phyloP scores from a whole-genome alignment of 2,113 vertebrate species.

The Oncorhynchus masou region DNA sequence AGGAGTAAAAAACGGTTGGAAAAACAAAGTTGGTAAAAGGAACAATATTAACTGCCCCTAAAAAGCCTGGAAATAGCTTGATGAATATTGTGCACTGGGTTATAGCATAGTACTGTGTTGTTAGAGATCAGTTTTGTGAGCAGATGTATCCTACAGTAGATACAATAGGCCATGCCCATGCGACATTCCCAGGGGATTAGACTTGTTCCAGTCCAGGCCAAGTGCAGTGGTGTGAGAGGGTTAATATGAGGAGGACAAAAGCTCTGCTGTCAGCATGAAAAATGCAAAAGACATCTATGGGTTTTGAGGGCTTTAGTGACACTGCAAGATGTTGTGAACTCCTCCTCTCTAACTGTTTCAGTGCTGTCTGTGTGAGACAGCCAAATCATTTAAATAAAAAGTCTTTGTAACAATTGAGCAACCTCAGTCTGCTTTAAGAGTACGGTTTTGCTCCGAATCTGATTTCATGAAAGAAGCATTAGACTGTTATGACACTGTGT shows the following conservation, averaged over 20 bases:
- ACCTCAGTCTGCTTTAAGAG: too few species aligned
- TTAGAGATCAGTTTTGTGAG: slow-evolving; percentile 54
- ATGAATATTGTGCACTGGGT: neutral
- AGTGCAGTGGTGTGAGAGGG: slow-evolving; percentile 24
- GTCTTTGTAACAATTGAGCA: too few species aligned
- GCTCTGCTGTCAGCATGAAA: slow-evolving; percentile 8
- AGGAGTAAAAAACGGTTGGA: neutral
- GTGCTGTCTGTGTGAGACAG: neutral
- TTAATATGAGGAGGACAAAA: slow-evolving; percentile 39
- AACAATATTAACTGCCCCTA: neutral
- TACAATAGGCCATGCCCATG: slow-evolving; percentile 24
- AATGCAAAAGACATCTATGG: neutral
- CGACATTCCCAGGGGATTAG: slow-evolving; percentile 56
- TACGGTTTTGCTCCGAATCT: too few species aligned
- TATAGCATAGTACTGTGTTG: neutral
- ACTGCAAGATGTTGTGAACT: neutral
- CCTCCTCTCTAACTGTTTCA: neutral
- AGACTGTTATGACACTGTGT: too few species aligned
- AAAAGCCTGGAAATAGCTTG: neutral
- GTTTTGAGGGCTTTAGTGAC: neutral
- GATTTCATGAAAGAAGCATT: too few species aligned
- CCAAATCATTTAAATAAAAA: too few species aligned
- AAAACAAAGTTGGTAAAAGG: neutral
- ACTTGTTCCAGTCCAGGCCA: slow-evolving; percentile 30
- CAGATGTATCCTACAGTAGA: slow-evolving; percentile 57